Conservation (phyloP, 35 echinoderm and acorn worm genomes). For the Chiridota heheva region DNA sequence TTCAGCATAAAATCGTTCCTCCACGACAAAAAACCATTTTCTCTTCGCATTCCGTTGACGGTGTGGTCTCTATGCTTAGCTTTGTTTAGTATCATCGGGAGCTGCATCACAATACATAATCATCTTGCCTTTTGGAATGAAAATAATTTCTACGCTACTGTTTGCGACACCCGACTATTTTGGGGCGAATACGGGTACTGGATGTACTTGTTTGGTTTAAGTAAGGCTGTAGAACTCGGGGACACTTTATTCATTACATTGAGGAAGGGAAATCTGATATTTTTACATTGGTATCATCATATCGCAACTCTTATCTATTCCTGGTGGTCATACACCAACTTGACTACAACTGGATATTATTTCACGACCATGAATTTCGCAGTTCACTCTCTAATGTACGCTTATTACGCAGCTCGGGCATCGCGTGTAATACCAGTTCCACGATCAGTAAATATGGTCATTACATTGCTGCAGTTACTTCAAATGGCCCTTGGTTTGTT, state of each 20-base stretch:
- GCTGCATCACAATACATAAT: not conserved
- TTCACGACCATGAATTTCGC: slow-evolving; percentile 57
- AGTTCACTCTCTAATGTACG: slow-evolving; percentile 70
- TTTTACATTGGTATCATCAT: slow-evolving; percentile 85
- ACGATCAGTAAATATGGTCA: slow-evolving; percentile 28
- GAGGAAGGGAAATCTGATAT: slow-evolving; percentile 74
- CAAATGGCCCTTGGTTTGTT: slow-evolving; percentile 57
- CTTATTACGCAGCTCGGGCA: slow-evolving; percentile 63
- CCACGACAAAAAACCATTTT: too few species aligned
- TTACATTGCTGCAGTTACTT: slow-evolving; percentile 58
- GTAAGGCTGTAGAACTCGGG: slow-evolving; percentile 67
- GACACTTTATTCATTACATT: slow-evolving; percentile 85
- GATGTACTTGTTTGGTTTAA: slow-evolving; percentile 51
- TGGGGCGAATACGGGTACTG: slow-evolving; percentile 36
- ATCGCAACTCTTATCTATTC: slow-evolving; percentile 35
- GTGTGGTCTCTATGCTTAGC: slow-evolving; percentile 62
- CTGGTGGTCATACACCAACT: slow-evolving; percentile 17
- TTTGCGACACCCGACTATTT: slow-evolving; percentile 52
- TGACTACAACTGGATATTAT: slow-evolving; percentile 8
- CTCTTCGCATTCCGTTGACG: slow-evolving; percentile 39
- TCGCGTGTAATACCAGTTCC: slow-evolving; percentile 36
- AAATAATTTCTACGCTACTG: slow-evolving; percentile 39
- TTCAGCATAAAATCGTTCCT: too few species aligned
- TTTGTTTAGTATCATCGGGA: slow-evolving; percentile 64
- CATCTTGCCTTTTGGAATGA: not conserved